These are phyloP conservation scores for Astyanax mexicanus DNA, from an alignment of 2,797 vertebrate species.

Conservation along the genomic window DNA sequence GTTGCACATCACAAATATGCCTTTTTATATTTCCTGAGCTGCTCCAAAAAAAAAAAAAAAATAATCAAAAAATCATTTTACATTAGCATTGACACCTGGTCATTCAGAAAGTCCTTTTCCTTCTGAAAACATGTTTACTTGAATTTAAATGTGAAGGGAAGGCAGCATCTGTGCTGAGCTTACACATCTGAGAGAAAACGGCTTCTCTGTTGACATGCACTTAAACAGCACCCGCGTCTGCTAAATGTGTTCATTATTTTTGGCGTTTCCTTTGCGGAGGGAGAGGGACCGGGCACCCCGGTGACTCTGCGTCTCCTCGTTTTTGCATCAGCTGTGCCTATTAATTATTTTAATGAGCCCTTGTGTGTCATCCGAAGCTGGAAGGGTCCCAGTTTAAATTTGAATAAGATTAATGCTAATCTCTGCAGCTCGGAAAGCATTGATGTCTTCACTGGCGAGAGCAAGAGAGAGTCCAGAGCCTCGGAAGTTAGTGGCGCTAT, in stretches of 20 bases:
- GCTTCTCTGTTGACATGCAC: background rate
- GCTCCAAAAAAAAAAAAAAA: background rate
- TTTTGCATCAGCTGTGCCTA: background rate
- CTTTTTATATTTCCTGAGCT: background rate
- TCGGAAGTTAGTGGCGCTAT: background rate
- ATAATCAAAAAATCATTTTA: no score
- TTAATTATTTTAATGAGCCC: conserved; percentile 36
- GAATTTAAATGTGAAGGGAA: no score
- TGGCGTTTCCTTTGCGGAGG: background rate
- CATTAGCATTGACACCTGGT: background rate
- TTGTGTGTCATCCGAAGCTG: background rate
- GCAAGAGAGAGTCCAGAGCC: background rate
- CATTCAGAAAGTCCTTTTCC: background rate
- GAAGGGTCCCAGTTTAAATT: background rate
- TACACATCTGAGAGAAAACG: background rate
- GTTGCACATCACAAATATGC: background rate
- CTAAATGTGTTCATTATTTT: background rate
- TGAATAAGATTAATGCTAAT: conserved; percentile 24
- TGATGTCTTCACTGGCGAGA: conserved; percentile 24
- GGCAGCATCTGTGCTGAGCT: background rate
- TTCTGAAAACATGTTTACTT: background rate
- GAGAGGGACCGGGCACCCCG: background rate
- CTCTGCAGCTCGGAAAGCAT: conserved; percentile 2
- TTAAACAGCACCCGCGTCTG: background rate
- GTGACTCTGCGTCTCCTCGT: background rate